A percentile compares a stretch with the other conserved stretches of the same genome.
phyloP scores from a whole-genome alignment of 2,113 vertebrate genomes.

The Cariama cristata region DNA sequence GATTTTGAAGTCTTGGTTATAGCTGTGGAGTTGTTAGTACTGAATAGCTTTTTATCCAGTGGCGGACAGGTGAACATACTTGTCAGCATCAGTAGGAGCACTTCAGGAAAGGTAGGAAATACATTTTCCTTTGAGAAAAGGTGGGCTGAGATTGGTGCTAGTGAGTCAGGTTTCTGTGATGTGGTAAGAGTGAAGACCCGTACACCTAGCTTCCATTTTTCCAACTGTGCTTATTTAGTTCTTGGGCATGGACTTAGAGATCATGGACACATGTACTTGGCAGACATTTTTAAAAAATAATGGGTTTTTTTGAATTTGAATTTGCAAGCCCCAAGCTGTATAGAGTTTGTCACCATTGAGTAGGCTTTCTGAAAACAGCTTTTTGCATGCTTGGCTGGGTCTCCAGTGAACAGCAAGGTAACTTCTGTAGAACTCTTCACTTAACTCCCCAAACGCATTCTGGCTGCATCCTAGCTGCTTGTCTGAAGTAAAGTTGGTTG shows the following conservation, averaged over 20 bases:
- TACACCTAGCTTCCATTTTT: not conserved
- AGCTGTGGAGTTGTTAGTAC: not conserved
- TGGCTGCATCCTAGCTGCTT: not conserved
- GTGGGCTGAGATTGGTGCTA: not conserved
- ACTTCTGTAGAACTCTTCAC: not conserved
- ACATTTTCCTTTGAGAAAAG: not conserved
- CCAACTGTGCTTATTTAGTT: not conserved
- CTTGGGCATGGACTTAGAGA: not conserved
- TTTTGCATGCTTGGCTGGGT: not conserved
- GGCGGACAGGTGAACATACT: not conserved
- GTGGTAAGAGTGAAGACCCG: not conserved
- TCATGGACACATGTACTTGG: not conserved
- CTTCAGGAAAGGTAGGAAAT: not conserved
- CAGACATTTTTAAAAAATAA: not conserved
- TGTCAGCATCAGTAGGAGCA: rapidly evolving
- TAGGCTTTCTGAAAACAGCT: not conserved
- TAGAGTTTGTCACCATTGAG: not conserved
- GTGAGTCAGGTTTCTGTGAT: not conserved
- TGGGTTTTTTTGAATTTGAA: not conserved
- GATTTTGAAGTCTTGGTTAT: not conserved
- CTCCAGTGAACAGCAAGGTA: not conserved
- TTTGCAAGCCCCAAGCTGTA: not conserved
- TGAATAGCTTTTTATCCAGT: not conserved
- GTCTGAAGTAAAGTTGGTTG: not conserved
- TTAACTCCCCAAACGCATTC: not conserved